Evolutionary conservation across 2,888 invertebrate genomes (phyloP).

Genomic region (Eulithis prunata): DNA sequence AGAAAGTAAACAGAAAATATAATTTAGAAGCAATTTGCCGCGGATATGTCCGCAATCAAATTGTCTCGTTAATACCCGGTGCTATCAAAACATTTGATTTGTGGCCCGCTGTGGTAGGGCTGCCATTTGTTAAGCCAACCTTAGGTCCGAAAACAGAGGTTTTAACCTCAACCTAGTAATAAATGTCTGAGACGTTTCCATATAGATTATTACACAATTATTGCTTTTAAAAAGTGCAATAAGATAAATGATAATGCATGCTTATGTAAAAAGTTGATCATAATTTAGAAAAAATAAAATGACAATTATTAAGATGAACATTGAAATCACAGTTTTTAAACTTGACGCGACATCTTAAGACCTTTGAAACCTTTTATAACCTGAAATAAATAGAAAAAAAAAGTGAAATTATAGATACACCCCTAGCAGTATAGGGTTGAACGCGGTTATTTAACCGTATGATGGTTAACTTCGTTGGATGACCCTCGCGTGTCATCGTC

Average conservation of each 20-base stretch:
- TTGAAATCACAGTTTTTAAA: no score
- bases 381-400: no score
- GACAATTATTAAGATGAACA: no score
- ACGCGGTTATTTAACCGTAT: conserved; percentile 74
- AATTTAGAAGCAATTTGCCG: conserved; percentile 84
- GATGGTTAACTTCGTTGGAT: conserved; percentile 71
- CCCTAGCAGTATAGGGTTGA: conserved; percentile 57
- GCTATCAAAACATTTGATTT: conserved; percentile 85
- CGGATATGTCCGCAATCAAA: conserved; percentile 84
- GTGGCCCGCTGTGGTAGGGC: conserved; percentile 60
- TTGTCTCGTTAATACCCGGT: conserved; percentile 84
- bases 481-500: conserved; percentile 71
- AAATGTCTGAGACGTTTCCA: no score
- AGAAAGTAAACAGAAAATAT: conserved; percentile 84
- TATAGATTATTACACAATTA: no score
- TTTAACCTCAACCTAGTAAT: no score
- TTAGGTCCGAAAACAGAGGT: background rate
- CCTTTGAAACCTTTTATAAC: no score
- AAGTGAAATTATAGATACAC: background rate
- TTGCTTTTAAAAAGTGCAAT: no score
- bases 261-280: no score
- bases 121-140: conserved; percentile 11
- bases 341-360: no score
- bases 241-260: no score
- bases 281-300: no score